Evolutionary conservation across 1,140 invertebrate genomes (phyloP), one percentile per base, ranked within the genome.

Genomic region (Drosophila sulfurigaster): DNA sequence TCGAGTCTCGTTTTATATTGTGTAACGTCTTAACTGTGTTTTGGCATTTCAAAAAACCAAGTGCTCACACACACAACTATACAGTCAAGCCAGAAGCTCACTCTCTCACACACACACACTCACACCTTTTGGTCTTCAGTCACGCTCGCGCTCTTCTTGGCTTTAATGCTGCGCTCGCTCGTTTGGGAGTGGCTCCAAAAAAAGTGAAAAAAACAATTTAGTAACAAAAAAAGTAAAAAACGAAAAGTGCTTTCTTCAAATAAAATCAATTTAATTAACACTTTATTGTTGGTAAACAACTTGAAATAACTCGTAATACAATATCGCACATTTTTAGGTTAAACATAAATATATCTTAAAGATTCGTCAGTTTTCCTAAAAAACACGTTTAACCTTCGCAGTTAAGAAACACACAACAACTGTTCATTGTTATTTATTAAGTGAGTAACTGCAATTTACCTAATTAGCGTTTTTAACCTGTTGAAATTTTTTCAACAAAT

Each of bases 1-100:
- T 48, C 63, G 38, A 20, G 46, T 45, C 54, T 68, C 59, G 43
- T 13, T 46, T 69, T 49, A 41, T 45, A 78, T 87, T 87, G 79
- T 87, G 86, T 89, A 89, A 89, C 86, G 86, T 77, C 75, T 85
- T 90, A 82, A 79, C 80, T 79, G 78, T 78, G 83, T 75, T 88
- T 89, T 88, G 83, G 83, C 83, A 83, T 88, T 88, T 88, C 60
- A 70, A 88, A 25, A 87, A 87, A 78, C 13, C 58, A 68, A 69
- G 41, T 58, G 70, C 63, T 62, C 75, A 69, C 51, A 68, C 30
- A 75, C 60, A 56, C 25, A 49, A 1, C 16, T 5, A 25, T 8
- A 49, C 5, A 65, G 13, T 48, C 43, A 25, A 38, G 35, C 51
- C 59, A 59, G 60, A 77, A 66, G 68, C 78, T 80, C 45, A 43